phyloP scores from a whole-genome alignment of 2,113 vertebrate species.

The Cathartes aura region DNA sequence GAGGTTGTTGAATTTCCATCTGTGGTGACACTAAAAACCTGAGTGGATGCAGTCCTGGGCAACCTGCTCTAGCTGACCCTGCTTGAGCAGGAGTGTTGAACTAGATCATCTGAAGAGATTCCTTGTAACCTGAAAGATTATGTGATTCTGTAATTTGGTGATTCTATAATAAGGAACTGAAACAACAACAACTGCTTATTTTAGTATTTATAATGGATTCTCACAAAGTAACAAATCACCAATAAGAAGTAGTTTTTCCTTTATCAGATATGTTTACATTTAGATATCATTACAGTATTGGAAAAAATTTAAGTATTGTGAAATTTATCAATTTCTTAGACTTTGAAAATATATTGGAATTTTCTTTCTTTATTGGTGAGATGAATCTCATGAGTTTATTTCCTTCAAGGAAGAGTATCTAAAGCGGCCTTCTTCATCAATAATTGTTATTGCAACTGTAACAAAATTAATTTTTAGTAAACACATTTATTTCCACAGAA shows the following conservation, averaged over 20 bases:
- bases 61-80: not conserved
- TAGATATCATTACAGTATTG: not conserved
- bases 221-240: not conserved
- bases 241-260: not conserved
- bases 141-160: not conserved
- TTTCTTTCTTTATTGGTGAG: not conserved
- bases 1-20: not conserved
- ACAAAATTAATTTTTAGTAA: not conserved
- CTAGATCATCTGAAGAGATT: not conserved
- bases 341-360: not conserved
- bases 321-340: not conserved
- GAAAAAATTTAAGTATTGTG: not conserved
- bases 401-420: not conserved
- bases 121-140: not conserved
- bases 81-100: not conserved
- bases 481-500: not conserved
- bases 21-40: not conserved
- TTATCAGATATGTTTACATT: not conserved
- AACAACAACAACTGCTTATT: not conserved
- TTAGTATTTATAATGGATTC: not conserved
- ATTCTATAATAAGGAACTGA: not conserved
- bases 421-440: not conserved
- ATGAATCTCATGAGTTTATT: not conserved
- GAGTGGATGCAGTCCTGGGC: not conserved
- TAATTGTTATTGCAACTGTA: not conserved